A percentile compares a stretch with the other conserved stretches of the same genome.
Conservation (phyloP, 2,113 vertebrate species). For the Caranx ignobilis region DNA sequence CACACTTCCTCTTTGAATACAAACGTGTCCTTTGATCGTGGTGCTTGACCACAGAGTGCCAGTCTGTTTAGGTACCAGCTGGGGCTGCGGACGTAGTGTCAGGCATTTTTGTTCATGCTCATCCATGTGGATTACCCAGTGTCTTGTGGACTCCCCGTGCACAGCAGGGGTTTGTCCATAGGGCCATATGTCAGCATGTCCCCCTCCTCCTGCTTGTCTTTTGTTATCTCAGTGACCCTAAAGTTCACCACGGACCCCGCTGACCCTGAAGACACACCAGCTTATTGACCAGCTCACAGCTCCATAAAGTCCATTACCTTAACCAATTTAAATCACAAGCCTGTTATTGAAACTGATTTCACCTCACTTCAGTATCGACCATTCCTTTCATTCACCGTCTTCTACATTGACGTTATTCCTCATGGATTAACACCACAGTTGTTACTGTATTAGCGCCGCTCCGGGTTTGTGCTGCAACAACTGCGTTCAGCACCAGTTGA, state of each 20-base stretch:
- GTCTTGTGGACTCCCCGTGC: conserved; percentile 51
- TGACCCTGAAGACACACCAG: conserved; percentile 70
- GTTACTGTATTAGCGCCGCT: conserved; percentile 30
- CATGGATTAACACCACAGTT: conserved; percentile 32
- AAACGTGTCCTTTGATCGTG: conserved; percentile 41
- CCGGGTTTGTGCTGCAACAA: conserved; percentile 6
- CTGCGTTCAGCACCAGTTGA: conserved; percentile 33
- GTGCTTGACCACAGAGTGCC: conserved; percentile 25
- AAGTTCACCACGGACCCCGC: conserved; percentile 49
- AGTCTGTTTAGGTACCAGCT: conserved; percentile 58
- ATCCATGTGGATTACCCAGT: conserved; percentile 70
- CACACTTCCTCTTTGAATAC: neutral
- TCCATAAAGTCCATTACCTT: conserved; percentile 76
- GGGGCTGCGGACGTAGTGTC: conserved; percentile 51
- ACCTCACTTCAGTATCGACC: conserved; percentile 53
- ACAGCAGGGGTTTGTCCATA: conserved; percentile 70
- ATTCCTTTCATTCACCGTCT: conserved; percentile 48
- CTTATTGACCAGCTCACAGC: conserved; percentile 76
- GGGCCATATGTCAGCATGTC: conserved; percentile 77
- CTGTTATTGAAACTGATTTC: conserved; percentile 52
- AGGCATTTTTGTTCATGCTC: conserved; percentile 73
- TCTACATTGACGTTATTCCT: conserved; percentile 30
- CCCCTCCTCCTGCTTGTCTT: conserved; percentile 66
- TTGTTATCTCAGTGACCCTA: conserved; percentile 78
- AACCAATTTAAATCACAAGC: conserved; percentile 72